Evolutionary conservation across 2,113 vertebrate species (phyloP).

Genomic region (Saccopteryx bilineata): DNA sequence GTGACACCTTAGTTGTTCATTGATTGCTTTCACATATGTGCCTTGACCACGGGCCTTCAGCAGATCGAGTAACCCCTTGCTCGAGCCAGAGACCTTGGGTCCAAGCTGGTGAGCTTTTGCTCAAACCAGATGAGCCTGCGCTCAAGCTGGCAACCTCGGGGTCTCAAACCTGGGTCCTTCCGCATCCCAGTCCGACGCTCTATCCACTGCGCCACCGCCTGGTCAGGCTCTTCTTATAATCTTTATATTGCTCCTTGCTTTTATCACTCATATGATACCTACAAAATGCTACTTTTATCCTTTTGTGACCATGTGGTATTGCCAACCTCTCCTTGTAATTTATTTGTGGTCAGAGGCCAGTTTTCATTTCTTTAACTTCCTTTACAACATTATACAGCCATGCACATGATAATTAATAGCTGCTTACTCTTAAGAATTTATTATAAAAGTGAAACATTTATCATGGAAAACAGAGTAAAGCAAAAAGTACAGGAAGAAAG

Average conservation of each 20-base stretch:
- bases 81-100: too few species aligned
- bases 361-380: constrained; percentile 24
- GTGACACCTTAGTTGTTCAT: too few species aligned
- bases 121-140: too few species aligned
- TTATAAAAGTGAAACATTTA: background rate
- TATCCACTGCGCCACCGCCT: too few species aligned
- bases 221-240: background rate
- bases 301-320: background rate
- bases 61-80: too few species aligned
- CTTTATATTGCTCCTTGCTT: background rate
- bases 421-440: constrained; percentile 25
- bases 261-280: background rate
- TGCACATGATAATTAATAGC: background rate
- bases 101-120: too few species aligned
- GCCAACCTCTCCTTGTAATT: background rate
- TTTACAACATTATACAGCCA: background rate
- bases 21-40: too few species aligned
- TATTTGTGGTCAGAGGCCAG: background rate
- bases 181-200: too few species aligned
- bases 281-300: background rate
- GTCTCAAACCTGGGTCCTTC: too few species aligned
- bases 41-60: too few species aligned
- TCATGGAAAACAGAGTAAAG: background rate
- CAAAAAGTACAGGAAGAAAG: background rate
- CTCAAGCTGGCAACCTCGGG: too few species aligned